Evolutionary conservation across 2,888 invertebrate species (phyloP).

Genomic region (Ennomos fuscantarius): DNA sequence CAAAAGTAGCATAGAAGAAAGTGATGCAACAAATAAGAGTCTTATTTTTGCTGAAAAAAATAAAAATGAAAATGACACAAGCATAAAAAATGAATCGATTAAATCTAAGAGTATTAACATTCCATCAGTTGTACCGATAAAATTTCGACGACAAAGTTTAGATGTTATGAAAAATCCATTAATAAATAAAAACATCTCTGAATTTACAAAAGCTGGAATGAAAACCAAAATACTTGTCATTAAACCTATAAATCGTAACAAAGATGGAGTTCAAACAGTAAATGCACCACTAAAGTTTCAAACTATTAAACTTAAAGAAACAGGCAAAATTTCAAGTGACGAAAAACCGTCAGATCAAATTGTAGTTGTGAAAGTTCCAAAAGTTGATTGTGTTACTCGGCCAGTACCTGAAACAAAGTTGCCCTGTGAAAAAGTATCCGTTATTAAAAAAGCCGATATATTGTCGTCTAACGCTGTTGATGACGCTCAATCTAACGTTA

Average conservation of each 20-base stretch:
- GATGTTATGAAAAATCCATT: conserved; percentile 76
- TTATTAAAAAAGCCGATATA: conserved; percentile 5
- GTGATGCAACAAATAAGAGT: neutral
- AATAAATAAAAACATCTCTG: conserved; percentile 73
- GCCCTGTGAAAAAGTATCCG: conserved; percentile 7
- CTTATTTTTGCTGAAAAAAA: conserved; percentile 1
- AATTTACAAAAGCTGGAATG: conserved; percentile 75
- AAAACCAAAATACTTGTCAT: conserved; percentile 80
- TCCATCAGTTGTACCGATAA: conserved; percentile 65
- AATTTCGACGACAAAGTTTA: conserved; percentile 70
- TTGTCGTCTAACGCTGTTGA: conserved; percentile 21
- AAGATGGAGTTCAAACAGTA: conserved; percentile 58
- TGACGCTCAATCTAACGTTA: conserved; percentile 8
- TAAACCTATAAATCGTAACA: conserved; percentile 73
- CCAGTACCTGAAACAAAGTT: conserved; percentile 41
- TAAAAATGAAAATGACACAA: conserved; percentile 25
- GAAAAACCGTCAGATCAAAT: conserved; percentile 68
- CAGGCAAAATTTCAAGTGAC: conserved; percentile 59
- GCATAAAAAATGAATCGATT: conserved; percentile 12
- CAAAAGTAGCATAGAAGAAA: conserved; percentile 7
- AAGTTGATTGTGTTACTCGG: conserved; percentile 62
- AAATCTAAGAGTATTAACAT: conserved; percentile 46
- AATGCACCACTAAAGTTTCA: conserved; percentile 70
- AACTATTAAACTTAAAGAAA: conserved; percentile 89
- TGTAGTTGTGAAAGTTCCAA: conserved; percentile 74